Conservation (phyloP, 2,797 vertebrate species). For the Sebastes trivittatus region DNA sequence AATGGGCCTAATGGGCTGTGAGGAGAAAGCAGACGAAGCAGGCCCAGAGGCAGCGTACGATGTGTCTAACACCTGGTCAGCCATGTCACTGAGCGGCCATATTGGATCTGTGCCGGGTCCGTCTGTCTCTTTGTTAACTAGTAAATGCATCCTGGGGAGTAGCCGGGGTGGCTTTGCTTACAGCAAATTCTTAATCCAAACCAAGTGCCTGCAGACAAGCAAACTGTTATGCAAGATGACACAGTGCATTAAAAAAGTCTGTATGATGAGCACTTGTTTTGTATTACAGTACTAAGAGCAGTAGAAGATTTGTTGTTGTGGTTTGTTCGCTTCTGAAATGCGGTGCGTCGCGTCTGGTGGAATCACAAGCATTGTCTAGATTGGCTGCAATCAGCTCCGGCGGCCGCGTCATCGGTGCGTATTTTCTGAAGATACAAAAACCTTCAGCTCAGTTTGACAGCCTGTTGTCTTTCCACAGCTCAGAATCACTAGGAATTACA, state of each 20-base stretch:
- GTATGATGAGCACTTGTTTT: neutral
- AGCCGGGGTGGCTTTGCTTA: constrained; percentile 7
- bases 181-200: constrained; percentile 21
- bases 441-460: neutral
- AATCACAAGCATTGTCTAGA: neutral
- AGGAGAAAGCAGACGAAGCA: constrained; percentile 66
- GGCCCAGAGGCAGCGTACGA: constrained; percentile 59
- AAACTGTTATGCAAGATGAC: neutral
- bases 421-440: neutral
- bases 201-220: neutral
- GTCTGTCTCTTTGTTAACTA: constrained; percentile 60
- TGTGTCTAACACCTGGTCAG: constrained; percentile 77
- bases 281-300: neutral
- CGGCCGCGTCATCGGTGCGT: neutral
- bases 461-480: neutral
- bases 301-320: neutral
- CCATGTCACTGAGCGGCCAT: constrained; percentile 62
- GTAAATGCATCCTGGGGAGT: constrained; percentile 13
- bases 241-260: neutral
- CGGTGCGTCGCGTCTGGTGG: neutral
- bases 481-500: neutral
- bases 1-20: constrained; percentile 73
- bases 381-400: neutral
- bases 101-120: constrained; percentile 50
- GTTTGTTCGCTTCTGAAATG: neutral